phyloP scores from a whole-genome alignment of 2,888 invertebrate species.

The Brachyptera risi region DNA sequence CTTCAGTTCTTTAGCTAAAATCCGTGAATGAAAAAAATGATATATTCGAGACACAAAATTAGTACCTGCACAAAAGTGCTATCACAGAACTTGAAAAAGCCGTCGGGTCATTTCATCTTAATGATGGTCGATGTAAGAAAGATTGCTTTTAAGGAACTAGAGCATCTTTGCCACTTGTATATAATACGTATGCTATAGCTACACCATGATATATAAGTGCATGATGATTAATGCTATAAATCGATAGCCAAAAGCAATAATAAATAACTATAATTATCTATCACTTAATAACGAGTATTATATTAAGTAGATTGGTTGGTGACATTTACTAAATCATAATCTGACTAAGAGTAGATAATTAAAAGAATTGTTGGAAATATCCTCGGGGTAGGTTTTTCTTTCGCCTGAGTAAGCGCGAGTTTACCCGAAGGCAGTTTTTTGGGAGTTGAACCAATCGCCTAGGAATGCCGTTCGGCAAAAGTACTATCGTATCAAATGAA shows the following conservation, averaged over 20 bases:
- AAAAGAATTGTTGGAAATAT: background rate
- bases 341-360: conserved; percentile 2
- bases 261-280: conserved; percentile 15
- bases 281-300: conserved; percentile 19
- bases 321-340: conserved; percentile 16
- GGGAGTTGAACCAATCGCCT: no score
- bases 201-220: background rate
- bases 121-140: background rate
- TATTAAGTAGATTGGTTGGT: conserved; percentile 21
- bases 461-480: no score
- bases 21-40: no score
- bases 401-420: no score
- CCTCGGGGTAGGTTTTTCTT: no score
- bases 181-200: background rate
- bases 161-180: conserved; percentile 2
- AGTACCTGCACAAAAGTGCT: no score
- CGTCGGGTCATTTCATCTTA: no score
- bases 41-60: no score
- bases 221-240: conserved; percentile 21
- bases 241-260: conserved; percentile 13
- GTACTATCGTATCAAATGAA: no score
- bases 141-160: background rate
- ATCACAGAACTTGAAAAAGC: no score
- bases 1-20: no score
- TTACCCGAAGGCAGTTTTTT: no score